Evolutionary conservation across 2,797 vertebrate species (phyloP).

Genomic region (Dendrocincla fuliginosa): DNA sequence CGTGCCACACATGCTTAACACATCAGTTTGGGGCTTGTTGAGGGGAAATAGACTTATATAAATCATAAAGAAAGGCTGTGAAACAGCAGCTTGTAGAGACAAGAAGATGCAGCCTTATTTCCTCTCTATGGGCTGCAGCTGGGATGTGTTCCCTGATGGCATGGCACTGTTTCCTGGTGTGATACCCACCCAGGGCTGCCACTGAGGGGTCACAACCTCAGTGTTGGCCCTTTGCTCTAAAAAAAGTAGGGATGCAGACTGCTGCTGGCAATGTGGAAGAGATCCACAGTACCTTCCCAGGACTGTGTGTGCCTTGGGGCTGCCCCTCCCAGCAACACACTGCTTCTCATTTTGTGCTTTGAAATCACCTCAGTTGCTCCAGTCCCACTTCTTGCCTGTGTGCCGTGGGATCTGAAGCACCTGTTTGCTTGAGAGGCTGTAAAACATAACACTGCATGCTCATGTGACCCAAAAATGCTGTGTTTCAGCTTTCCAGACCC

Average conservation of each 20-base stretch:
- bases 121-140: not conserved
- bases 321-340: not conserved
- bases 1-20: too few relatives aligned
- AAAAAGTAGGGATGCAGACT: not conserved
- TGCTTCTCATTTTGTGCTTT: not conserved
- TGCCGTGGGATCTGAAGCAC: not conserved
- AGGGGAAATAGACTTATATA: not conserved
- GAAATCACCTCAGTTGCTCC: not conserved
- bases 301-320: not conserved
- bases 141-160: not conserved
- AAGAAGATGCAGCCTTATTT: not conserved
- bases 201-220: not conserved
- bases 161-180: not conserved
- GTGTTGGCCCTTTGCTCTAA: not conserved
- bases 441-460: not conserved
- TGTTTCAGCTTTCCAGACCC: constrained; percentile 90
- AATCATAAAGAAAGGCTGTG: not conserved
- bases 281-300: not conserved
- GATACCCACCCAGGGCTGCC: not conserved
- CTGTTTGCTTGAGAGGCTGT: not conserved
- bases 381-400: rapidly evolving
- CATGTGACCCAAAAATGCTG: not conserved
- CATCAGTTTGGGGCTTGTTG: not conserved
- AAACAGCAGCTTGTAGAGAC: not conserved
- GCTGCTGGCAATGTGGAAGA: not conserved